Conservation (phyloP, 2,113 vertebrate genomes). For the Morone chrysops region DNA sequence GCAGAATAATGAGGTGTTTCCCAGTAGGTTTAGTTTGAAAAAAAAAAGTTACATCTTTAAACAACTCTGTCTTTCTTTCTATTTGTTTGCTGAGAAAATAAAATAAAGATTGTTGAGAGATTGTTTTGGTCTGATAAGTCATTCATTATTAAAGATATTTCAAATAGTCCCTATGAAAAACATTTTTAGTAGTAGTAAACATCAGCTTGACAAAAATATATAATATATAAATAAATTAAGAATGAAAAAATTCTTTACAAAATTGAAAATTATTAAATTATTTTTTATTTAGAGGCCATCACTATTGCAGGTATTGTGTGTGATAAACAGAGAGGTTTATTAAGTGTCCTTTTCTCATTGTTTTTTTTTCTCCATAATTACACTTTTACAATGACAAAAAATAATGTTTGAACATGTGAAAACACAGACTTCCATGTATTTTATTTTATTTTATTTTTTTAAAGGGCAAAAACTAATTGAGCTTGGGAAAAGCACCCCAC, state of each 20-base stretch:
- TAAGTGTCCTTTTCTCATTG: neutral
- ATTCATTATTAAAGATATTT: neutral
- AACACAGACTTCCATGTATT: neutral
- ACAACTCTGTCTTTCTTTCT: neutral
- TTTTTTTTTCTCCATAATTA: neutral
- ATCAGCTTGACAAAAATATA: neutral
- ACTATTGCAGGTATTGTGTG: neutral
- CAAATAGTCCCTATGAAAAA: neutral
- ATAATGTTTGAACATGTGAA: neutral
- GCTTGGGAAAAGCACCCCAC: conserved; percentile 5
- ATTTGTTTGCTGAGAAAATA: conserved; percentile 17
- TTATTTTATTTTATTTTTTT: neutral
- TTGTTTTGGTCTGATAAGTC: neutral
- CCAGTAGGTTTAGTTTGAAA: neutral
- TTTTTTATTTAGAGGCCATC: neutral
- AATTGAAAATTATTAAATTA: neutral
- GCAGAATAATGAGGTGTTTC: conserved; percentile 17
- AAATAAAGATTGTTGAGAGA: conserved; percentile 6
- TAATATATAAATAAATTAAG: neutral
- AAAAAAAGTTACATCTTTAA: neutral
- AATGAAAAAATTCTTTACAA: neutral
- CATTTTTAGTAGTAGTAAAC: too few relatives aligned
- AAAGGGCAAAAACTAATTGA: neutral
- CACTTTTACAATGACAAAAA: neutral
- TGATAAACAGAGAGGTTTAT: neutral